Conservation (phyloP, 2,113 vertebrate genomes). For the Channa argus region DNA sequence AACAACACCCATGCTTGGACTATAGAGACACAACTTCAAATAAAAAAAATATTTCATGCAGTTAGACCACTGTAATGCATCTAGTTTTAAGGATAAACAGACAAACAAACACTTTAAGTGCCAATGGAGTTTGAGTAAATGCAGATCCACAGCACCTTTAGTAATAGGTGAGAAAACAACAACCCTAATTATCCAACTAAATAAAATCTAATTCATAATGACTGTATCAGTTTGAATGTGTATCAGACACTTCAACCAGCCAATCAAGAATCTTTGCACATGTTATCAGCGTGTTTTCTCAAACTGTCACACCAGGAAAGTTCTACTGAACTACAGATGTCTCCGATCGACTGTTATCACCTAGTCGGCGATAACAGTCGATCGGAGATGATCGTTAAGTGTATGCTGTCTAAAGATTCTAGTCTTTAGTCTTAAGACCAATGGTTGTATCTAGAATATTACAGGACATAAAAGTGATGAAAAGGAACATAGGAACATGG, state of each 20-base stretch:
- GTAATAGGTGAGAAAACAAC: background rate
- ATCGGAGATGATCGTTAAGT: no score
- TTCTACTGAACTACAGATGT: no score
- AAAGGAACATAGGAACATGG: no score
- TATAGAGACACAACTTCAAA: background rate
- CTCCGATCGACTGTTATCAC: no score
- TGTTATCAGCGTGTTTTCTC: conserved; percentile 7
- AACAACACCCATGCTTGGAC: conserved; percentile 2
- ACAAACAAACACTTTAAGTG: background rate
- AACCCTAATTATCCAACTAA: background rate
- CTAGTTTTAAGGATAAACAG: background rate
- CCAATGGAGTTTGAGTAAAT: background rate
- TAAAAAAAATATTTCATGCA: background rate
- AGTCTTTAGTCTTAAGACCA: no score
- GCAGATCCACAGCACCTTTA: background rate
- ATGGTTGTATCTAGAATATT: no score
- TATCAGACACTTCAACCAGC: no score
- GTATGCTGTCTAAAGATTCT: no score
- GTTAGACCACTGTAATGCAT: background rate
- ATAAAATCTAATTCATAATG: background rate
- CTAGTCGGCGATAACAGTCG: no score
- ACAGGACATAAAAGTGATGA: no score
- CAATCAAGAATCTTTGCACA: background rate
- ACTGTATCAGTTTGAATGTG: no score
- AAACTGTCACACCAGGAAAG: background rate